Base-by-base conservation (phyloP, 2,797 vertebrate genomes). In the Percopsis omiscomaycus region DNA sequence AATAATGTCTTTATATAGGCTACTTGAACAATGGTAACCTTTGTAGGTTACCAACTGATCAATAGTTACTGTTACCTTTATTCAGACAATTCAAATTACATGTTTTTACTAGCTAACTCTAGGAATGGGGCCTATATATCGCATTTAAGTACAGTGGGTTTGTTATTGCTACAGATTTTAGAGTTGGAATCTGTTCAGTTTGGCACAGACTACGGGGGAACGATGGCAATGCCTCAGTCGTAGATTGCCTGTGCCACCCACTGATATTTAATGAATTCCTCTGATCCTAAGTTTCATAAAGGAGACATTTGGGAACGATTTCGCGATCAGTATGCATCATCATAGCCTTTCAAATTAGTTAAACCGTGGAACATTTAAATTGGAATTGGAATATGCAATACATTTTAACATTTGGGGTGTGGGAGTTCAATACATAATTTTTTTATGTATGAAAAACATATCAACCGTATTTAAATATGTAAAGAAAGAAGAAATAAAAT, bases 251-350 rank as follows among this genome's bases (percentile, higher is more conserved):
- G 44, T 78, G 66, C 89, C 87, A 86, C 88, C 88, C 87, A 89
- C 89, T 86, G 79, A 84, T 80, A 71, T 69, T 71, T 84, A 86
- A 89, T 86, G 80, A 77, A 88, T 89, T 90, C 84, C 75, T 89
- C 86, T 90, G 83, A 91, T 90, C 86, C 77, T 60, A 89, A 88
- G 83, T 88, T 86, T 86, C 81, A 83, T 80, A 82, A 88, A 82
- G 75, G 74, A 75, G 69, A 86, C 80, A 74, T 84, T 89, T 81
- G 81, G 81, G 84, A 69, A 74, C 81, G 79, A 88, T 88, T 88
- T 79, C 79, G 81, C 78, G 70, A 75, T 84, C 78, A 59, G 55
- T 28, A 67, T 73, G 81, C 77, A 84, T 86, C 84, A 88, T 77
- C 72, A n/a, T 0, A 73, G 86, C 77, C 84, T 89, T 89, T 89